Percentiles rank a stretch among this genome's conserved stretches.
phyloP scores from a whole-genome alignment of 2,113 vertebrate genomes.

The Psephotus haematonotus region DNA sequence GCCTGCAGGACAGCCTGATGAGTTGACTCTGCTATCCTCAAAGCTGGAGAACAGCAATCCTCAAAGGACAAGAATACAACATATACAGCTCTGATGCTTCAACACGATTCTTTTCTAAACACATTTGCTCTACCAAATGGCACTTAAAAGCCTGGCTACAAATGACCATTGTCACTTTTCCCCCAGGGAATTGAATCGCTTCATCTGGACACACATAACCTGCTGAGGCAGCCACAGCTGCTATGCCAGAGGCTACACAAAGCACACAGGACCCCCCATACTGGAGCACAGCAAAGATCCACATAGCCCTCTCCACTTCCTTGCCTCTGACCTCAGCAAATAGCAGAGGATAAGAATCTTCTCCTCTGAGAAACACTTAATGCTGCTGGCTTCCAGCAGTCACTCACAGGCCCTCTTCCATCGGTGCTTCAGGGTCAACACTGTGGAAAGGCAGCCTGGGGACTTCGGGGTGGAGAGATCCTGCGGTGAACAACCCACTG shows the following conservation, averaged over 20 bases:
- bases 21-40: neutral
- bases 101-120: neutral
- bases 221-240: neutral
- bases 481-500: neutral
- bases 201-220: neutral
- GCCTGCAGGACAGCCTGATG: neutral
- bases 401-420: neutral
- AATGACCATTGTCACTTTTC: neutral
- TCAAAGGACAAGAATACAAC: neutral
- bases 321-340: rapidly evolving
- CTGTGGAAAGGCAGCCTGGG: neutral
- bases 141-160: neutral
- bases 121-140: neutral
- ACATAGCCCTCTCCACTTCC: neutral
- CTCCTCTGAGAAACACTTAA: neutral
- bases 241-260: neutral
- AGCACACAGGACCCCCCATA: neutral
- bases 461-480: rapidly evolving
- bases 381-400: neutral
- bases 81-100: neutral
- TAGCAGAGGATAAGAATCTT: neutral
- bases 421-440: rapidly evolving
- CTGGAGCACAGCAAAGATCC: neutral
- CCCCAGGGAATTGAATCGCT: neutral
- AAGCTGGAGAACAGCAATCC: neutral